Base-by-base conservation (phyloP, 2,888 invertebrate genomes). In the Drosophila meridiana region DNA sequence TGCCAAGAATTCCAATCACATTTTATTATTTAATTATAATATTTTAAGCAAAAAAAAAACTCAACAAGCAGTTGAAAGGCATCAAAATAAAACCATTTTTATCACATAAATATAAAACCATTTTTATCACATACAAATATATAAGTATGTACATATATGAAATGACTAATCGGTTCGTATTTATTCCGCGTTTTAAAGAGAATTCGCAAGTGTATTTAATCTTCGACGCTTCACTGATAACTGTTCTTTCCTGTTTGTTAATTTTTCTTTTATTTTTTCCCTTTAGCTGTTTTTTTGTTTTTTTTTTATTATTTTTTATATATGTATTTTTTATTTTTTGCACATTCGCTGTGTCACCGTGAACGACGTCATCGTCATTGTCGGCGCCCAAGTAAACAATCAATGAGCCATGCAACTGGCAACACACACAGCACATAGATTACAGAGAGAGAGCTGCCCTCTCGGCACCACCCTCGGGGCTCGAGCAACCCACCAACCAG, bases 371-470 rank as follows among this genome's bases (percentile, higher is more conserved):
- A 74, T 66, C 55, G 59, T 45, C 79, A 66, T 45, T 56, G 85
- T 53, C 60, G 82, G 71, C 66, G 69, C 75, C 73, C 71, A 70
- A 72, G 84, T 66, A 81, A 87, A 76, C 89, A 81, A 58, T 81
- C 83, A 87, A 83, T 87, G 75, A 66, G 83, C 69, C 76, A 76
- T 76, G 78, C 80, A 80, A 58, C 60, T 11, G 40, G 50, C 45
- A 34, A 11, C 14, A 28, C 28, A 28, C 47, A 28, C 7, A 47
- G 14, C 34, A 47, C 4, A 43, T 9, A 3, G 14, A 42, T 0
- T 1, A 47, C 9, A 20, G 43, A 47, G 47, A n/a, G n/a, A n/a
- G 50, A 28, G 38, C 60, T 26, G 2, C 28, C 45, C 26, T 9
- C 50, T 14, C 32, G 43, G 6, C 13, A 11, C 13, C 26, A 7